Base-by-base conservation (phyloP, 2,113 vertebrate species). In the Lepus americanus region DNA sequence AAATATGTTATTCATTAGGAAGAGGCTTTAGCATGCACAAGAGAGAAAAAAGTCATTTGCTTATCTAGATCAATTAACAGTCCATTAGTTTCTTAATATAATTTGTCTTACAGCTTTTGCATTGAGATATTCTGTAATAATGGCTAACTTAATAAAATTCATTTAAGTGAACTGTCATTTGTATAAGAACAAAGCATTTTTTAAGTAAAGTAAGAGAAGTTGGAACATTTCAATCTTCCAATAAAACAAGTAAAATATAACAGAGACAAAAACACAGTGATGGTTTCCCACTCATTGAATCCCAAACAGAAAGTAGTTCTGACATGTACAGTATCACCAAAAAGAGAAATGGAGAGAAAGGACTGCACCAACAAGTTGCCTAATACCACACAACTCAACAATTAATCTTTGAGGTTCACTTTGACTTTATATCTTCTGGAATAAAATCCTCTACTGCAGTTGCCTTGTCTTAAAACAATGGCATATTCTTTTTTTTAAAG, bases 1-100 rank as follows among this genome's bases (percentile, higher is more conserved):
- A 78, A 89, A 83, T 67, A 76, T 70, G 17, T 81, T 86, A 86
- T 90, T 94, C 25, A 85, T 29, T 70, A 61, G 51, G 55, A 85
- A 96, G 63, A 78, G 51, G 9, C 8, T 33, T 96, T 66, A 61
- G 17, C 55, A 29, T 31, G 22, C 12, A 44, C 29, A 67, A 61
- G 17, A 76, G 5, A 14, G 14, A 87, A 31, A 83, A 77, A 61
- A 67, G n/a, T 4, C 61, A 39, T 88, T 85, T 90, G 27, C 23
- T 92, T 29, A 59, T 76, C 61, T 84, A 87, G 51, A 63, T 70
- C 84, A 74, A 70, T 84, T 78, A 93, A 79, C 12, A 82, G 25
- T 22, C 63, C 51, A 19, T 76, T 78, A 63, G 64, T 63, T 79
- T 33, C 39, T 93, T 85, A 70, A 80, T 49, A 59, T n/a, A 59